Evolutionary conservation across 2,797 vertebrate genomes (phyloP), one percentile per base, ranked within the genome.

Genomic region (Pteronotus mesoamericanus): DNA sequence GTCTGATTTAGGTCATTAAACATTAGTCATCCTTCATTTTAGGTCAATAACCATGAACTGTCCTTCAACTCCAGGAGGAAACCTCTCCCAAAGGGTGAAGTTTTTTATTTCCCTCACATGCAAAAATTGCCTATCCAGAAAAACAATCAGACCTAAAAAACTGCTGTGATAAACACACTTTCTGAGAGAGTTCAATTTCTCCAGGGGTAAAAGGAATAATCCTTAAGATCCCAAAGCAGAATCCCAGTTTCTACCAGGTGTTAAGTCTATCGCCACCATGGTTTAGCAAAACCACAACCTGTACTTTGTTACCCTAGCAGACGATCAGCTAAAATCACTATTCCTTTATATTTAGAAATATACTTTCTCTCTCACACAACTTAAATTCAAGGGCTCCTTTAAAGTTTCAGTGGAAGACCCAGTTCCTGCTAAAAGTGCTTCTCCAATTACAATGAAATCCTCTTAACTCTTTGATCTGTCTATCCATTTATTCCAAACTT

Each of bases 401-500:
- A 92, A 94, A 66, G 88, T 78, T 57, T 64, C 80, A 55, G 21
- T 37, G 74, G 85, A 93, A 97, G 88, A 55, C 44, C 9, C 74
- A 61, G 85, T 32, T 90, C 57, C 29, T 91, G 44, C 75, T 88
- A 68, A 88, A 92, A 94, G 78, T 48, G 32, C 11, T 88, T 94
- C 53, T 74, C 72, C 34, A 11, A 34, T 80, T 83, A 92, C 86
- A 90, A 84, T 68, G 61, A 82, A 74, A 78, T 75, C 92, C 64
- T 92, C 93, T 96, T 88, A 90, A 91, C 92, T 75, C 95, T 97
- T 94, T 96, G 91, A 95, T 96, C 89, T 79, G 61, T 89, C 59
- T 87, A 64, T 72, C 87, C 90, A 87, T 95, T 97, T 86, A 96
- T 94, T 92, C 87, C 95, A 86, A 66, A 95, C 95, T 97, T 97